Conservation (phyloP, 1,140 invertebrate species). For the Drosophila erecta region DNA sequence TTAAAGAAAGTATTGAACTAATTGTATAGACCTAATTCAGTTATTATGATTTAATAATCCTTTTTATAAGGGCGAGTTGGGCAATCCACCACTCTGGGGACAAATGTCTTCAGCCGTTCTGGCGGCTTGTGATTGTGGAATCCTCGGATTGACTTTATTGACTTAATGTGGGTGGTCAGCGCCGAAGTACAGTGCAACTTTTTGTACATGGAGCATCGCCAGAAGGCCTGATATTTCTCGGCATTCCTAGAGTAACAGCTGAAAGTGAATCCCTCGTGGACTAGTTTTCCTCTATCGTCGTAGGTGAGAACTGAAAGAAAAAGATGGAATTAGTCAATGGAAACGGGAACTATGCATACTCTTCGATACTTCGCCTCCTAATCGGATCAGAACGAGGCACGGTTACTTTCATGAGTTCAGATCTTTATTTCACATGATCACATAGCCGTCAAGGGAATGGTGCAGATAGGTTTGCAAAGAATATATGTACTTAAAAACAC, state of each 20-base stretch:
- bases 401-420: conserved; percentile 16
- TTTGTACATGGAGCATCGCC: conserved; percentile 67
- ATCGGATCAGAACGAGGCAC: not conserved
- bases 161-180: conserved; percentile 60
- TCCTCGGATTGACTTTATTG: conserved; percentile 28
- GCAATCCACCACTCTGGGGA: conserved; percentile 43
- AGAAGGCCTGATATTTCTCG: conserved; percentile 49
- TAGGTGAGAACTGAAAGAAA: conserved; percentile 52
- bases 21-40: not conserved
- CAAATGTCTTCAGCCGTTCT: conserved; percentile 52
- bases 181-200: conserved; percentile 52
- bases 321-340: not conserved
- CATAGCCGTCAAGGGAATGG: not conserved
- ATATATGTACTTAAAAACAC: not conserved
- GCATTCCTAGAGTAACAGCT: conserved; percentile 52
- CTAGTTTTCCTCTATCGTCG: conserved; percentile 72
- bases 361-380: not conserved
- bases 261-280: conserved; percentile 54
- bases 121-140: conserved; percentile 65
- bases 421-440: conserved; percentile 56
- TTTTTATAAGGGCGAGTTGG: too few relatives aligned
- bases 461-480: not conserved
- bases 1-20: too few relatives aligned
- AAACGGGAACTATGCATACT: conserved; percentile 18
- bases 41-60: not conserved